Evolutionary conservation across 2,797 vertebrate genomes (phyloP).

Genomic region (Champsocephalus esox): DNA sequence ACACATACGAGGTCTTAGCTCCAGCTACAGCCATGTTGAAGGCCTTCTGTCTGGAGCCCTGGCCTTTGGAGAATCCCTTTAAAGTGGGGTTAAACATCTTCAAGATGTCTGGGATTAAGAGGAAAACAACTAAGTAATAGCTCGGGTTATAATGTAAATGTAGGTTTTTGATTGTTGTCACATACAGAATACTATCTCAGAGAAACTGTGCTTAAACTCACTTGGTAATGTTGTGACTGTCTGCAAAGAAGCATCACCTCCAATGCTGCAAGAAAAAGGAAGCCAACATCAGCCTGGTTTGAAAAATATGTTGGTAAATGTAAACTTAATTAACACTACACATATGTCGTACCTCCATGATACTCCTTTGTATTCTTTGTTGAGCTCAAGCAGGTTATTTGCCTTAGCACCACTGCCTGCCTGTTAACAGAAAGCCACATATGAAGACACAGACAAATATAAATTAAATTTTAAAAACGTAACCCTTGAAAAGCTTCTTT

Average conservation of each 20-base stretch:
- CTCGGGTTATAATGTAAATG: too few species aligned
- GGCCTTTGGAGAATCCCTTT: slow-evolving; percentile 88
- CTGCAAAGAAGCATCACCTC: slow-evolving; percentile 87
- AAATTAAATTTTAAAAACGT: background rate
- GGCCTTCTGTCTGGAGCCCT: slow-evolving; percentile 65
- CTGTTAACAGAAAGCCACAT: slow-evolving; percentile 67
- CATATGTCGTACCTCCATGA: slow-evolving; percentile 89
- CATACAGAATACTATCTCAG: background rate
- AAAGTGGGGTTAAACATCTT: slow-evolving; percentile 90
- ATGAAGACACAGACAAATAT: background rate
- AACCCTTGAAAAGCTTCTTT: too few species aligned
- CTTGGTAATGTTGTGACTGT: slow-evolving; percentile 90
- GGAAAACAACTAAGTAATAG: background rate
- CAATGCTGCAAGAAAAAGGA: slow-evolving; percentile 81
- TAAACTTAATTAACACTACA: background rate
- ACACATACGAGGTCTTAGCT: slow-evolving; percentile 85
- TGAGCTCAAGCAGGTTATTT: slow-evolving; percentile 56
- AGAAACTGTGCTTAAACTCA: slow-evolving; percentile 77
- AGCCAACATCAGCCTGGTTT: slow-evolving; percentile 9
- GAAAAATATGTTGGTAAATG: background rate
- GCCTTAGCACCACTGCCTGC: slow-evolving; percentile 84
- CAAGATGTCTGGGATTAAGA: slow-evolving; percentile 87
- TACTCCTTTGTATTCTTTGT: slow-evolving; percentile 85
- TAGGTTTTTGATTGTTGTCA: background rate
- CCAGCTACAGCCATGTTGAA: slow-evolving; percentile 88